Conservation (phyloP, 2,888 invertebrate genomes). For the Cantharis flavilabris region DNA sequence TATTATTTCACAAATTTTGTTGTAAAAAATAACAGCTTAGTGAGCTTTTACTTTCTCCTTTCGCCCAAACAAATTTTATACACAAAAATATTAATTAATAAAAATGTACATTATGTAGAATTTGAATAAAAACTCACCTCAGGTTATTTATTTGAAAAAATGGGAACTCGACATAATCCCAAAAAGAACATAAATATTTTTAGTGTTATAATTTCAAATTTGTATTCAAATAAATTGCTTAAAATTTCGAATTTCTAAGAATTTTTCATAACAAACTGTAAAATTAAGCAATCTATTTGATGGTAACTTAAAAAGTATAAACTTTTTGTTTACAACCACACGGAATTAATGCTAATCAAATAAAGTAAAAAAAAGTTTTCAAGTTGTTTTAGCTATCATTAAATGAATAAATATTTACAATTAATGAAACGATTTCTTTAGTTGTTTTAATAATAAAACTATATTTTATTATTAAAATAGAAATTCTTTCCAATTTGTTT, state of each 20-base stretch:
- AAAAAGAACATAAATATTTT: neutral
- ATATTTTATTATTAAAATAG: slow-evolving; percentile 3
- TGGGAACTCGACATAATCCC: neutral
- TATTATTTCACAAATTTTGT: slow-evolving; percentile 31
- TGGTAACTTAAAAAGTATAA: slow-evolving; percentile 13
- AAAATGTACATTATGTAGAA: slow-evolving; percentile 4
- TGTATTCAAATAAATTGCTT: neutral
- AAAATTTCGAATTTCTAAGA: neutral
- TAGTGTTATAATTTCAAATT: neutral
- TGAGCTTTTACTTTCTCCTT: slow-evolving; percentile 10
- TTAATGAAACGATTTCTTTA: neutral
- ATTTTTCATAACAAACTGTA: neutral
- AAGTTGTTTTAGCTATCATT: neutral
- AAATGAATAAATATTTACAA: slow-evolving; percentile 4
- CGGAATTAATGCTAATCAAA: neutral
- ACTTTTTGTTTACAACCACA: slow-evolving; percentile 6
- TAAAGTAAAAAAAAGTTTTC: neutral
- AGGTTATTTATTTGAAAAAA: neutral
- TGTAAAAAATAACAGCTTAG: slow-evolving; percentile 10
- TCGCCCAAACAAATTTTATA: slow-evolving; percentile 4
- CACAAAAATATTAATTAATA: neutral
- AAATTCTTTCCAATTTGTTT: neutral
- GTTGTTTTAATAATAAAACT: slow-evolving; percentile 2
- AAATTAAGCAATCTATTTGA: slow-evolving; percentile 16
- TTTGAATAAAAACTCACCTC: slow-evolving; percentile 10